Percentiles rank a stretch among this genome's conserved stretches.
phyloP scores from a whole-genome alignment of 2,888 invertebrate genomes.

The Mechanitis mazaeus region DNA sequence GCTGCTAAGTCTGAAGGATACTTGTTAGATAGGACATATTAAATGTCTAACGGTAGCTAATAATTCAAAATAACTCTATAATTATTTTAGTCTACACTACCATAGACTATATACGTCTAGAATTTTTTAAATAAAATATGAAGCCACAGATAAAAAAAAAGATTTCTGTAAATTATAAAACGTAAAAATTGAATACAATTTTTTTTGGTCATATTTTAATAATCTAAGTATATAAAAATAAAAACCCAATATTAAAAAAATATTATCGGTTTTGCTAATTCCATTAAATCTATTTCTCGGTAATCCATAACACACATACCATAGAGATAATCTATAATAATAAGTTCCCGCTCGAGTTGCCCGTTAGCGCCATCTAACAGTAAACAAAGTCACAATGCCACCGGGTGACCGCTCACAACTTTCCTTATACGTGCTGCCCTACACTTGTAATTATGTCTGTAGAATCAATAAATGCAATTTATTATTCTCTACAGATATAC shows the following conservation, averaged over 20 bases:
- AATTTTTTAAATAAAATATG: neutral
- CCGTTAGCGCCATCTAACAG: slow-evolving; percentile 57
- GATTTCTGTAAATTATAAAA: no score
- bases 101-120: no score
- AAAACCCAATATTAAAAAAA: neutral
- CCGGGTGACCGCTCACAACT: slow-evolving; percentile 27
- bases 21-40: slow-evolving; percentile 12
- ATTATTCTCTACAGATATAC: slow-evolving; percentile 1
- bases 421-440: slow-evolving; percentile 28
- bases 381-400: slow-evolving; percentile 47
- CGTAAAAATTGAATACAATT: no score
- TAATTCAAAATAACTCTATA: neutral
- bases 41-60: neutral
- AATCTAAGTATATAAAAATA: neutral
- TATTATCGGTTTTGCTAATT: neutral
- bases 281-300: neutral
- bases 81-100: neutral
- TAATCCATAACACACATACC: slow-evolving; percentile 9
- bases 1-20: slow-evolving; percentile 25
- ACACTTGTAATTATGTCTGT: slow-evolving; percentile 26
- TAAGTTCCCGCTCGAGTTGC: slow-evolving; percentile 23
- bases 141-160: neutral
- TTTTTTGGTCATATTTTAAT: no score
- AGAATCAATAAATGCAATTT: slow-evolving; percentile 20
- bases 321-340: no score